Conservation (phyloP, 2,113 vertebrate species). For the Macquaria australasica region DNA sequence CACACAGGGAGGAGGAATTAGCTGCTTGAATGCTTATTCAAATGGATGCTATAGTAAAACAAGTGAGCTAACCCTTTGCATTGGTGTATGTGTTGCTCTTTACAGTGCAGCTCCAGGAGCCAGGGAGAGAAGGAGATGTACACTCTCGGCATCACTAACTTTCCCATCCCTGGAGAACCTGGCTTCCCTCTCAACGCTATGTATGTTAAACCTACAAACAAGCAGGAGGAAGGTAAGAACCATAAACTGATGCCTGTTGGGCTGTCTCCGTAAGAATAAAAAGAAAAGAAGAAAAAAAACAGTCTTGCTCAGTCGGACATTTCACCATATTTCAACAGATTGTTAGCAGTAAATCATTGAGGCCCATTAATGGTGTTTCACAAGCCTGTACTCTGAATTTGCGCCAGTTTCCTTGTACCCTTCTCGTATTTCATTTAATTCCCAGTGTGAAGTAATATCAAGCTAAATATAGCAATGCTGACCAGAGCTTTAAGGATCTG, state of each 20-base stretch:
- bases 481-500: conserved; percentile 3
- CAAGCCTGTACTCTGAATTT: conserved; percentile 2
- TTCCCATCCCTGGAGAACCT: conserved; percentile 98
- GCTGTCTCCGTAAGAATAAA: not conserved
- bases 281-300: not conserved
- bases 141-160: conserved; percentile 96
- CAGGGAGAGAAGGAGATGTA: conserved; percentile 99
- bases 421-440: conserved; percentile 17
- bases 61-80: not conserved
- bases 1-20: not conserved
- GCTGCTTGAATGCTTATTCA: not conserved
- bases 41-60: not conserved
- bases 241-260: not conserved
- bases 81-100: conserved; percentile 48
- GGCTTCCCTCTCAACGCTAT: conserved; percentile 99
- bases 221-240: conserved; percentile 85
- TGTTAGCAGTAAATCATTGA: not conserved
- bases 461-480: conserved; percentile 32
- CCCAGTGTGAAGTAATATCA: conserved; percentile 8
- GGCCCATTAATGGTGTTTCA: not conserved
- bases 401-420: conserved; percentile 7
- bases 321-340: not conserved
- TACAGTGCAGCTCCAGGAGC: conserved; percentile 94
- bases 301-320: not conserved
- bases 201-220: conserved; percentile 86